Conservation (phyloP, 2,113 vertebrate species). For the Rissa tridactyla region DNA sequence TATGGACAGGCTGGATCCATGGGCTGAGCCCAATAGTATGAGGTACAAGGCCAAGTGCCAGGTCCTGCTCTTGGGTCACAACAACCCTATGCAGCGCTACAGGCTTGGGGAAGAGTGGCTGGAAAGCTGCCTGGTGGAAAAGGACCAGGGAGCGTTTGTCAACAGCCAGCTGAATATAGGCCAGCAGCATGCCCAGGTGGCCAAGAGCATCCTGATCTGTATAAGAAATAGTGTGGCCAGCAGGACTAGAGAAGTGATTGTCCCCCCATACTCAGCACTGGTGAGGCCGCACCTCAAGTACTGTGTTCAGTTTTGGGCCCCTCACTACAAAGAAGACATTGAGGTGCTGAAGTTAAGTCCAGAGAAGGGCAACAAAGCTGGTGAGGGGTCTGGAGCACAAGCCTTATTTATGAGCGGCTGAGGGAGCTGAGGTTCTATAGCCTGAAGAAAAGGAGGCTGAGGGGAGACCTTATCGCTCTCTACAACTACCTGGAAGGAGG, state of each 20-base stretch:
- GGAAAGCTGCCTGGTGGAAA: not conserved
- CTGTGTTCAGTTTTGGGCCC: no score
- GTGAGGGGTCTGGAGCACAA: not conserved
- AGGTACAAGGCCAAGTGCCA: not conserved
- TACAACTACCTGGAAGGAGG: not conserved
- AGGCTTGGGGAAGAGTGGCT: not conserved
- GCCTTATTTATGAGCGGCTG: not conserved
- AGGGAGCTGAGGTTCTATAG: not conserved
- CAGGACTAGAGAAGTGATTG: fast-evolving
- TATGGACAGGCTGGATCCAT: not conserved
- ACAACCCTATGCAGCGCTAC: not conserved
- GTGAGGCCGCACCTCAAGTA: not conserved
- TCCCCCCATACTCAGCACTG: not conserved
- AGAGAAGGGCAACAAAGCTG: not conserved
- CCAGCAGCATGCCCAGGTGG: not conserved
- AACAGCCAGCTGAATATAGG: not conserved
- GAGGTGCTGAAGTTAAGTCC: not conserved
- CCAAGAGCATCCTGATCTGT: not conserved
- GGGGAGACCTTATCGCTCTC: not conserved
- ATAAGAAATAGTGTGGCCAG: not conserved
- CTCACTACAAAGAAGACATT: not conserved
- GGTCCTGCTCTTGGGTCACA: not conserved
- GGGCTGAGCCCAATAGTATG: fast-evolving
- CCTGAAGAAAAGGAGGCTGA: not conserved
- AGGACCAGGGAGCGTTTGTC: not conserved